Conservation (phyloP, 2,113 vertebrate species). For the Collichthys lucidus region DNA sequence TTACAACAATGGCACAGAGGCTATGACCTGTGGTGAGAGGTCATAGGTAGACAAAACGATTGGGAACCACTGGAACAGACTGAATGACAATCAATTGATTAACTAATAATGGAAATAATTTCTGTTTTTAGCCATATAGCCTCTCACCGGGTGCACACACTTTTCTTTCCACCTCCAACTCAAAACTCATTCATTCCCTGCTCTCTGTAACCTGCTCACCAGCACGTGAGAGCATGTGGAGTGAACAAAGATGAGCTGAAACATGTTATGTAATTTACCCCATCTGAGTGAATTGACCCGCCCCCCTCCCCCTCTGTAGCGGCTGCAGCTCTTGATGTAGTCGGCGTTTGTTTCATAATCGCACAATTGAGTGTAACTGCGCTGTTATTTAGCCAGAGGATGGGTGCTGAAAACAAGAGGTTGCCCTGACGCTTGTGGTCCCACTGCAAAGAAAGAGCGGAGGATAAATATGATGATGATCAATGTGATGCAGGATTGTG, state of each 20-base stretch:
- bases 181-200: background rate
- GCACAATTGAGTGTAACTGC: slow-evolving; percentile 27
- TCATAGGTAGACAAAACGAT: background rate
- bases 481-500: slow-evolving; percentile 49
- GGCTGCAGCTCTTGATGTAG: slow-evolving; percentile 58
- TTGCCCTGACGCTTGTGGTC: slow-evolving; percentile 9
- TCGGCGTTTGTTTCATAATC: slow-evolving; percentile 52
- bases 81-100: background rate
- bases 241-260: slow-evolving; percentile 38
- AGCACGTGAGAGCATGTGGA: slow-evolving; percentile 7
- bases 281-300: slow-evolving; percentile 52
- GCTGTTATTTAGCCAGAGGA: slow-evolving; percentile 32
- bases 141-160: background rate
- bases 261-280: slow-evolving; percentile 71
- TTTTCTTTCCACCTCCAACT: background rate
- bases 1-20: background rate
- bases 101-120: background rate
- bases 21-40: background rate
- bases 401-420: slow-evolving; percentile 1
- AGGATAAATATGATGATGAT: slow-evolving; percentile 8
- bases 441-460: slow-evolving; percentile 1
- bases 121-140: background rate
- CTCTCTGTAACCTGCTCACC: slow-evolving; percentile 24
- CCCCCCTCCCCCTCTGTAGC: slow-evolving; percentile 31
- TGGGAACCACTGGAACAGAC: background rate